These are phyloP conservation scores for Entomobrya multifasciata DNA, from an alignment of 2,888 invertebrate species.

Conservation along the genomic window DNA sequence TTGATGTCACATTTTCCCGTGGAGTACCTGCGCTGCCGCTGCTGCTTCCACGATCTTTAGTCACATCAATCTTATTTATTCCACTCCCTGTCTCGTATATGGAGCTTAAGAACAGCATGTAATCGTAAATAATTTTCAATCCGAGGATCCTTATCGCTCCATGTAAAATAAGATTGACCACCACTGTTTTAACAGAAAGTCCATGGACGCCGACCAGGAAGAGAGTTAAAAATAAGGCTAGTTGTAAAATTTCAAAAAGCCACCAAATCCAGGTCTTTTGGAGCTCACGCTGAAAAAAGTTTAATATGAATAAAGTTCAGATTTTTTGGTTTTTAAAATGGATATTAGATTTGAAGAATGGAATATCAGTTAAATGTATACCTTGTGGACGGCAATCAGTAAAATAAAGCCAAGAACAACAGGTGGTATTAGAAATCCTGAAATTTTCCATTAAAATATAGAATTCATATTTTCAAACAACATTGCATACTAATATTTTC, in stretches of 20 bases:
- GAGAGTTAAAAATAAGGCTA: constrained; percentile 65
- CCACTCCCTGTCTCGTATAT: constrained; percentile 49
- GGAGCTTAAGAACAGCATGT: constrained; percentile 67
- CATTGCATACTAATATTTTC: not conserved
- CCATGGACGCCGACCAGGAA: constrained; percentile 70
- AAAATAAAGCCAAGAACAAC: constrained; percentile 68
- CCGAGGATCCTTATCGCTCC: constrained; percentile 66
- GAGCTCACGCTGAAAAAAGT: constrained; percentile 67
- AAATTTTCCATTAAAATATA: too few species aligned
- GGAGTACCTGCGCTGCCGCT: constrained; percentile 21
- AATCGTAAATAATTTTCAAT: constrained; percentile 75
- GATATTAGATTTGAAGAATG: too few species aligned
- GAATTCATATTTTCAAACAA: not conserved
- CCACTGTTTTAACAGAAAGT: constrained; percentile 65
- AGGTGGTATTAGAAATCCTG: constrained; percentile 62
- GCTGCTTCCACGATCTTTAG: constrained; percentile 39
- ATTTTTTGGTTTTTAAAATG: too few species aligned
- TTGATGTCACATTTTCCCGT: not conserved
- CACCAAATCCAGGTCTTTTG: constrained; percentile 75
- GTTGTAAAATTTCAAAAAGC: constrained; percentile 67
- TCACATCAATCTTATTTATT: constrained; percentile 60
- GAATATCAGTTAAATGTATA: too few species aligned
- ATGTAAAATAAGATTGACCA: constrained; percentile 67
- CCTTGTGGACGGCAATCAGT: constrained; percentile 71
- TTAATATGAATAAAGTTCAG: not conserved